A percentile compares a stretch with the other conserved stretches of the same genome.
Conservation (phyloP, 2,113 vertebrate genomes). For the Pluvialis apricaria region DNA sequence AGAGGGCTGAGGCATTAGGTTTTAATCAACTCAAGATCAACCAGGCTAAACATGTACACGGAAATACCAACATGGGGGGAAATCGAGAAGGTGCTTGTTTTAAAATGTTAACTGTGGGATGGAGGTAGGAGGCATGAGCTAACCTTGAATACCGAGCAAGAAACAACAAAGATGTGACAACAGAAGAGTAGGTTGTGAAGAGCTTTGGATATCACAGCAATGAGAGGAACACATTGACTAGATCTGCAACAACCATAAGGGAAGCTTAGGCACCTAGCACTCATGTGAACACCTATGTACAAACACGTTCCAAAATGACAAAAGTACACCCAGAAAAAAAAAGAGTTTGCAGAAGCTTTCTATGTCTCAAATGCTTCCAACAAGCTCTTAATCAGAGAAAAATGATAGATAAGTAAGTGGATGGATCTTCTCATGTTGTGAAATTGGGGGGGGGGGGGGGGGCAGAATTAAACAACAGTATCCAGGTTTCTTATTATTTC, state of each 20-base stretch:
- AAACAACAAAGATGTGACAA: background rate
- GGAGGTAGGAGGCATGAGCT: background rate
- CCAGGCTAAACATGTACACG: background rate
- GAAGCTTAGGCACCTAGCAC: background rate
- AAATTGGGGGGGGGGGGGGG: background rate
- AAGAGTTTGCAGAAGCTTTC: background rate
- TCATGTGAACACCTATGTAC: background rate
- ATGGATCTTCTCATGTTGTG: background rate
- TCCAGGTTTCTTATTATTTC: background rate
- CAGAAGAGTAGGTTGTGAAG: background rate
- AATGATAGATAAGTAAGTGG: background rate
- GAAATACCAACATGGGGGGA: background rate
- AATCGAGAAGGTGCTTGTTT: background rate
- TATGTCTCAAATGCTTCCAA: background rate
- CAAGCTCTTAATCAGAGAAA: background rate
- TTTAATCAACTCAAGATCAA: background rate
- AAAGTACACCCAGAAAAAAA: background rate
- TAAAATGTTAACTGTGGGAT: background rate
- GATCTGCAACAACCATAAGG: background rate
- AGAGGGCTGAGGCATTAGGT: background rate
- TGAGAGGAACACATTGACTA: background rate
- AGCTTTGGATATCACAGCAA: background rate
- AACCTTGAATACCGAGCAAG: background rate
- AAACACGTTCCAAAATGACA: background rate
- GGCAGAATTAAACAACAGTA: background rate